Evolutionary conservation across 2,113 vertebrate species (phyloP).

Genomic region (Dunckerocampus dactyliophorus): DNA sequence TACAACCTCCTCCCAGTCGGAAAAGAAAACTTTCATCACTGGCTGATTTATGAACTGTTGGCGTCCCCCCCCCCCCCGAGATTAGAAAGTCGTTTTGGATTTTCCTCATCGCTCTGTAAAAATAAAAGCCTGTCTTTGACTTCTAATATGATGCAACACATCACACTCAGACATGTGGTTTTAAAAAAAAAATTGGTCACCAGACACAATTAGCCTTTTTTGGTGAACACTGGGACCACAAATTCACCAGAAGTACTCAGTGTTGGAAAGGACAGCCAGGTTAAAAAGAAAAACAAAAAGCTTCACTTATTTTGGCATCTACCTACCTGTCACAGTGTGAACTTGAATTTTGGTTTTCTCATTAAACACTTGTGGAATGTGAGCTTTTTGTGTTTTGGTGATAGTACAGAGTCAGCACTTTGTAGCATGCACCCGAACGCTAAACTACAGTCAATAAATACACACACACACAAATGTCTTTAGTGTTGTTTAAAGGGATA

Average conservation of each 20-base stretch:
- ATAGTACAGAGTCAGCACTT: too few relatives aligned
- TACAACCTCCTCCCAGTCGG: conserved; percentile 63
- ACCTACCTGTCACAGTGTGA: too few relatives aligned
- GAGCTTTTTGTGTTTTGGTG: too few relatives aligned
- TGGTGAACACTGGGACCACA: conserved; percentile 22
- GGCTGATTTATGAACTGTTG: conserved; percentile 70
- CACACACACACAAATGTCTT: too few relatives aligned
- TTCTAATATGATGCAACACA: conserved; percentile 46
- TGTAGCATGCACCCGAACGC: too few relatives aligned
- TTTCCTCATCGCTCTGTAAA: conserved; percentile 54
- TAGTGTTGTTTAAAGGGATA: too few relatives aligned
- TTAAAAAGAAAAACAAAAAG: not conserved
- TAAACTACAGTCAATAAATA: too few relatives aligned
- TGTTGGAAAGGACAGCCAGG: not conserved
- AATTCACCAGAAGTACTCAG: conserved; percentile 15
- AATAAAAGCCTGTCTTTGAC: conserved; percentile 60
- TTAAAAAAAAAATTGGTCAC: conserved; percentile 14
- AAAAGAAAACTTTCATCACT: conserved; percentile 76
- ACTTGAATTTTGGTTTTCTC: too few relatives aligned
- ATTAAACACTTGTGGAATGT: too few relatives aligned
- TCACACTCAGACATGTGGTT: conserved; percentile 2
- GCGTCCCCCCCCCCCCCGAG: conserved; percentile 59
- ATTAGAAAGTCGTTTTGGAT: conserved; percentile 69
- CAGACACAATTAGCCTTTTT: conserved; percentile 8
- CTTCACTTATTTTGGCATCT: not conserved